These are phyloP conservation scores for Dicranocentrus wangi DNA, from an alignment of 2,888 invertebrate species.

Conservation along the genomic window DNA sequence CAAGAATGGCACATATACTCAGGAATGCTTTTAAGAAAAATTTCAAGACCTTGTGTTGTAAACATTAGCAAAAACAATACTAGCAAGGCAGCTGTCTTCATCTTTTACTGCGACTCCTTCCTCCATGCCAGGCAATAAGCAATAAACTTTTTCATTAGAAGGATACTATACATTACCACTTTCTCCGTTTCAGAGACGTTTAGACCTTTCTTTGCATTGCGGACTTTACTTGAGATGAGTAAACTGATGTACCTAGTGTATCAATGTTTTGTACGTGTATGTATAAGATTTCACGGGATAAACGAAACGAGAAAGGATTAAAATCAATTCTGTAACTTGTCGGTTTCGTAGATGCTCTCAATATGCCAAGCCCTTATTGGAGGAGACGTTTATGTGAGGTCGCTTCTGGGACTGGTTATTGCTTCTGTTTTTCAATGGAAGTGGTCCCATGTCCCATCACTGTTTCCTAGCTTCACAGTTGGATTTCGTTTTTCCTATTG, in stretches of 20 bases:
- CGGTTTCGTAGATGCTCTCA: not conserved
- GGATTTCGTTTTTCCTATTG: not conserved
- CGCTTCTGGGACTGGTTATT: too few relatives aligned
- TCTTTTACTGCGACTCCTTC: slow-evolving; percentile 9
- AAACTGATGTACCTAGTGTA: too few relatives aligned
- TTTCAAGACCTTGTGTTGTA: slow-evolving; percentile 1
- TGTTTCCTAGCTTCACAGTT: not conserved
- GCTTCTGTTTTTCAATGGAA: too few relatives aligned
- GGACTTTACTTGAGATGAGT: too few relatives aligned
- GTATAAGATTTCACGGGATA: too few relatives aligned
- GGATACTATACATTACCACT: not conserved
- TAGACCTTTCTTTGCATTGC: too few relatives aligned
- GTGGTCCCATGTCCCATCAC: too few relatives aligned
- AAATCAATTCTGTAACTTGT: slow-evolving; percentile 46
- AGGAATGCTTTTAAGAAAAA: slow-evolving; percentile 16
- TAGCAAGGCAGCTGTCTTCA: slow-evolving; percentile 33
- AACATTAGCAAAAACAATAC: slow-evolving; percentile 32
- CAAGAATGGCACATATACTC: too few relatives aligned
- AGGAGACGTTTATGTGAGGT: not conserved
- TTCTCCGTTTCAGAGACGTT: not conserved
- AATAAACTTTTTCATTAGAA: slow-evolving; percentile 58
- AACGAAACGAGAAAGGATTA: slow-evolving; percentile 26
- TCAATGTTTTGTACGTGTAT: too few relatives aligned
- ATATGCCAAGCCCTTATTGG: slow-evolving; percentile 19
- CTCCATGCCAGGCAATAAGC: slow-evolving; percentile 34